Evolutionary conservation across 2,888 invertebrate genomes (phyloP).

Genomic region (Noctua fimbriata): DNA sequence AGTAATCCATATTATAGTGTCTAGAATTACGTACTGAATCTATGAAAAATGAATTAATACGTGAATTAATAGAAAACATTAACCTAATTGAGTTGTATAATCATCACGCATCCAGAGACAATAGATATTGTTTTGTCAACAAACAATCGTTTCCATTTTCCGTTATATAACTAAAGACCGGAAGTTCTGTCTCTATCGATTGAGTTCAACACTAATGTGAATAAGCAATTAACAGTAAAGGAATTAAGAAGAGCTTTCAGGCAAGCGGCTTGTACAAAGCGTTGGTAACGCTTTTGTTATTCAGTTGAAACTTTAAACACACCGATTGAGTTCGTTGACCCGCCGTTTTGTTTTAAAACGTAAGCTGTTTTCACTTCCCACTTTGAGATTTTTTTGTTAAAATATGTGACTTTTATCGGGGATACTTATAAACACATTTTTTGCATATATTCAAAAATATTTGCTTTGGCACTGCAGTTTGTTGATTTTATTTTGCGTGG

Average conservation of each 20-base stretch:
- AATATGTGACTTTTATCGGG: constrained; percentile 29
- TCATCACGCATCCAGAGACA: constrained; percentile 5
- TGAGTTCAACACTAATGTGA: constrained; percentile 36
- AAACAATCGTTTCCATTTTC: constrained; percentile 10
- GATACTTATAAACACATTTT: neutral
- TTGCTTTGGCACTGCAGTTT: constrained; percentile 12
- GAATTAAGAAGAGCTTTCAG: constrained; percentile 45
- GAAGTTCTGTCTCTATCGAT: constrained; percentile 31
- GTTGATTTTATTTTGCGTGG: neutral
- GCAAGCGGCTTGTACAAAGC: constrained; percentile 38
- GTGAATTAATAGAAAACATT: neutral
- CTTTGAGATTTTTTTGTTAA: constrained; percentile 38
- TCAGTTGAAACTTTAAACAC: constrained; percentile 26
- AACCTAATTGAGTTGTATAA: neutral
- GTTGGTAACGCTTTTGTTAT: constrained; percentile 46
- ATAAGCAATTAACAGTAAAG: constrained; percentile 42
- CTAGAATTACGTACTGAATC: neutral
- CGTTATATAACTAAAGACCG: constrained; percentile 3
- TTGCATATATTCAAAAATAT: constrained; percentile 4
- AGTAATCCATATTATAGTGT: neutral
- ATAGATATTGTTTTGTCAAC: constrained; percentile 23
- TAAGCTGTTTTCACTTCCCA: constrained; percentile 20
- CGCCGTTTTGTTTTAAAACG: constrained; percentile 33
- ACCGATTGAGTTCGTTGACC: constrained; percentile 40
- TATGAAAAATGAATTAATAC: neutral